Evolutionary conservation across 2,888 invertebrate species (phyloP).

Genomic region (Zaprionus lineosus): DNA sequence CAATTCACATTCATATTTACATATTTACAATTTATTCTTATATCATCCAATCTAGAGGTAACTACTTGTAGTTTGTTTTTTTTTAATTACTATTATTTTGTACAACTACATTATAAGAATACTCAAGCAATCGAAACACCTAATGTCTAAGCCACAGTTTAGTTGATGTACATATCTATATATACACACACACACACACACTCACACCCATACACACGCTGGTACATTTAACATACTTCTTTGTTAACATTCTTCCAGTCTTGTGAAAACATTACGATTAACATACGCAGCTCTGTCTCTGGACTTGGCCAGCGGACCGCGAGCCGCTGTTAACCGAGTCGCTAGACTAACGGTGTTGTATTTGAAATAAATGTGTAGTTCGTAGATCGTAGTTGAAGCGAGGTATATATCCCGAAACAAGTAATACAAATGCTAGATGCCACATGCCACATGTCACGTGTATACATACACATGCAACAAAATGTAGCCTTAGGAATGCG

Average conservation of each 20-base stretch:
- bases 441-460: conserved; percentile 37
- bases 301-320: too few species aligned
- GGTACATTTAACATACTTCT: conserved; percentile 11
- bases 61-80: conserved; percentile 12
- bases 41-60: background rate
- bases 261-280: too few species aligned
- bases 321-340: too few species aligned
- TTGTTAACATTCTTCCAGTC: background rate
- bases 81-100: conserved; percentile 18
- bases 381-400: conserved; percentile 22
- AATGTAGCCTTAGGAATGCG: conserved; percentile 65
- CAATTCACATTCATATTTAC: conserved; percentile 8
- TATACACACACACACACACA: conserved; percentile 2
- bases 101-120: conserved; percentile 42
- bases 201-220: conserved; percentile 3
- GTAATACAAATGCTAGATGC: conserved; percentile 14
- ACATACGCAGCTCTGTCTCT: too few species aligned
- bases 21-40: conserved; percentile 1
- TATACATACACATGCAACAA: conserved; percentile 28
- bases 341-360: too few species aligned
- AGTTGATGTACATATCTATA: conserved; percentile 46
- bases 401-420: too few species aligned
- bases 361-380: conserved; percentile 24
- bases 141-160: conserved; percentile 30
- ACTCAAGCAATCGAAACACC: conserved; percentile 39